Conservation (phyloP, 2,888 invertebrate genomes). For the Macrophya annulata region DNA sequence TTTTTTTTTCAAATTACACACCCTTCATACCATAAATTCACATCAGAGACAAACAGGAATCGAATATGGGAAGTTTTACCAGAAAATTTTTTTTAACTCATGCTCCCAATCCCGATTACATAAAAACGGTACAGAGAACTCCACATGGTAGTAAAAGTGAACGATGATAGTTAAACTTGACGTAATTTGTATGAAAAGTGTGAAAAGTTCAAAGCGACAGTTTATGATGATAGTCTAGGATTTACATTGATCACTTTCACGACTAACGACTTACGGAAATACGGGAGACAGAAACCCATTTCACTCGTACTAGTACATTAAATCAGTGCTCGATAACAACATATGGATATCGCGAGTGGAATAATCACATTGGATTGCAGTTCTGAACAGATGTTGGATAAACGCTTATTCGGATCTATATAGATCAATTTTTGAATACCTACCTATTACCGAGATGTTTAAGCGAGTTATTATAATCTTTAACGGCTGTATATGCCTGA, state of each 20-base stretch:
- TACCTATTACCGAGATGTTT: background rate
- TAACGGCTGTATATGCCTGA: background rate
- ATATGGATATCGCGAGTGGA: background rate
- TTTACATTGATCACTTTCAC: conserved; percentile 39
- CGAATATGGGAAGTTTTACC: background rate
- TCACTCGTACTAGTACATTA: background rate
- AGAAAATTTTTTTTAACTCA: too few relatives aligned
- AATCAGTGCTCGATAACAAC: background rate
- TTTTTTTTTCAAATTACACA: background rate
- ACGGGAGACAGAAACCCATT: background rate
- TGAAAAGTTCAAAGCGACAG: background rate
- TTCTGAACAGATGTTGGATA: background rate
- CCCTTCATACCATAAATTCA: background rate
- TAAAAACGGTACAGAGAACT: background rate
- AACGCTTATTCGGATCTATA: background rate
- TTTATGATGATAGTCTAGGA: background rate
- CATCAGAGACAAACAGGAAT: background rate
- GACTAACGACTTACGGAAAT: conserved; percentile 35
- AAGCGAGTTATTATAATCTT: background rate
- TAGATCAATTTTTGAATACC: background rate
- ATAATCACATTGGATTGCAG: conserved; percentile 21
- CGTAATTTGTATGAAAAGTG: background rate
- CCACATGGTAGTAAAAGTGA: background rate
- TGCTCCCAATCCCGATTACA: too few relatives aligned
- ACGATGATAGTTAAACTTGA: background rate